Evolutionary conservation across 2,888 invertebrate genomes (phyloP).

Genomic region (Agrotis ipsilon): DNA sequence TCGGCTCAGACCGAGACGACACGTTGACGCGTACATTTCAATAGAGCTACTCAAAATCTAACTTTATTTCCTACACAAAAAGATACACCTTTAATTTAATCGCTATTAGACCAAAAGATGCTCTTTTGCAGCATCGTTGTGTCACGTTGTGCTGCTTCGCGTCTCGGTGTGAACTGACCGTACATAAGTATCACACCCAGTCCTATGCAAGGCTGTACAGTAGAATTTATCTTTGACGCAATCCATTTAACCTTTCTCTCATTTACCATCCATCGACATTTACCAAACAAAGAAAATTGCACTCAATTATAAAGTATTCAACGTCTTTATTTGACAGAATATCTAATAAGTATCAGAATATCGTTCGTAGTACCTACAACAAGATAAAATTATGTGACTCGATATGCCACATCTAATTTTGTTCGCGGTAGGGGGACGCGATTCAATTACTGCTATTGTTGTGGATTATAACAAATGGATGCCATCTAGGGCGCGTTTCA

Average conservation of each 20-base stretch:
- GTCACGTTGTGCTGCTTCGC: too few species aligned
- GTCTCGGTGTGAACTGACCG: too few species aligned
- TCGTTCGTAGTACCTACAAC: constrained; percentile 1
- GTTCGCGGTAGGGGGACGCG: constrained; percentile 65
- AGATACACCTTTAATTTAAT: too few species aligned
- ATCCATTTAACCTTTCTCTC: not conserved
- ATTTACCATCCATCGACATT: not conserved
- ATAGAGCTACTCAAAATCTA: too few species aligned
- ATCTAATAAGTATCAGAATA: not conserved
- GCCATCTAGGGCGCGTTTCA: constrained; percentile 39
- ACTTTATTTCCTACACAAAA: too few species aligned
- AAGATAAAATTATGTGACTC: constrained; percentile 7
- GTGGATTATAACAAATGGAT: constrained; percentile 46
- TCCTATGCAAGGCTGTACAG: too few species aligned
- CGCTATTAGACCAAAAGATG: too few species aligned
- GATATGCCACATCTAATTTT: constrained; percentile 60
- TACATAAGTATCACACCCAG: too few species aligned
- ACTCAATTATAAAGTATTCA: not conserved
- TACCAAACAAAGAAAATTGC: not conserved
- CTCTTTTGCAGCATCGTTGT: too few species aligned
- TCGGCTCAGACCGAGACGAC: too few species aligned
- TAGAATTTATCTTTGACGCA: not conserved
- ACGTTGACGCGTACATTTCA: too few species aligned
- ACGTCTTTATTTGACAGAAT: constrained; percentile 1
- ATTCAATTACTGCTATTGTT: constrained; percentile 70